Conservation (phyloP, 2,113 vertebrate genomes). For the Sminthopsis crassicaudata region DNA sequence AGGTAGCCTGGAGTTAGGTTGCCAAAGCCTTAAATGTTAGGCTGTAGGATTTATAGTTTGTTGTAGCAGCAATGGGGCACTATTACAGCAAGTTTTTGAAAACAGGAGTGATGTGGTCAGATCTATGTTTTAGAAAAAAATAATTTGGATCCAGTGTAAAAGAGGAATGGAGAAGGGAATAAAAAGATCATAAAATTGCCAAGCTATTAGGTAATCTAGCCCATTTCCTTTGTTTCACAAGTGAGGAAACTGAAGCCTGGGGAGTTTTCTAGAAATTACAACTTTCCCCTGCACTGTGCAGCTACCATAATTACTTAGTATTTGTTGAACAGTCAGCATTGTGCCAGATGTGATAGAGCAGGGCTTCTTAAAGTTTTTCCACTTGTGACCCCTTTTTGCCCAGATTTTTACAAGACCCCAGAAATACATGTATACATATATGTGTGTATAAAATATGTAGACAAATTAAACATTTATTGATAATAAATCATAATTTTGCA, state of each 20-base stretch:
- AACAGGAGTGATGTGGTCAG: neutral
- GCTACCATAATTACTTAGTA: neutral
- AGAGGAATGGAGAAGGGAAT: neutral
- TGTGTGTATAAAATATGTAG: too few species aligned
- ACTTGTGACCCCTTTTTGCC: too few species aligned
- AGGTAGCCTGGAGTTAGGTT: neutral
- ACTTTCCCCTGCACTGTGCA: neutral
- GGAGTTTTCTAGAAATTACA: neutral
- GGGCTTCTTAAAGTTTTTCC: too few species aligned
- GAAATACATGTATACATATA: too few species aligned
- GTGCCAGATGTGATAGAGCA: neutral
- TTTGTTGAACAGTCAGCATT: neutral
- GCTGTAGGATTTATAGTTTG: neutral
- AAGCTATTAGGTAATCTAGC: neutral
- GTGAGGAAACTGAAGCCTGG: neutral
- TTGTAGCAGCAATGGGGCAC: neutral
- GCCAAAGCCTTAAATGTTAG: neutral
- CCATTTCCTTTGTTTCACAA: neutral
- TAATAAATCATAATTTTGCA: too few species aligned
- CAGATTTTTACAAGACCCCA: too few species aligned
- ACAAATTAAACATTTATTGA: too few species aligned
- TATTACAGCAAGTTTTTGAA: neutral
- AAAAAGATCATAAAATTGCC: neutral
- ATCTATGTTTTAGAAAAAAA: neutral
- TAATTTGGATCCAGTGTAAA: neutral